These are phyloP conservation scores for Dromococcyx pavoninus DNA, from an alignment of 2,797 vertebrate genomes.

Conservation along the genomic window DNA sequence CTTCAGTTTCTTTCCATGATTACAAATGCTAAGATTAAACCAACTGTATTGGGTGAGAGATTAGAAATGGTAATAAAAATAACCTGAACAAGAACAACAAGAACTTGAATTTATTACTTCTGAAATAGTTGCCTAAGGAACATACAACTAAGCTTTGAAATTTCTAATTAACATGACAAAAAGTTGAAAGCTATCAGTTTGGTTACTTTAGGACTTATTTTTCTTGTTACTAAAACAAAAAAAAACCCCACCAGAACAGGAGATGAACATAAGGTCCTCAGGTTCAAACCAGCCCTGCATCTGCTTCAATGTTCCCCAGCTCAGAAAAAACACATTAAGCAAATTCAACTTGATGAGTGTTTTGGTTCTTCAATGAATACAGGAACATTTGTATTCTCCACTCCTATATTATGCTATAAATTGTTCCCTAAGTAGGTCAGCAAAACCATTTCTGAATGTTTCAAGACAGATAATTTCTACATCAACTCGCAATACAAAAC, in stretches of 20 bases:
- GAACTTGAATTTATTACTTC: conserved; percentile 19
- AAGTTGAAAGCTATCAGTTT: conserved; percentile 45
- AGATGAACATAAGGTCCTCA: conserved; percentile 25
- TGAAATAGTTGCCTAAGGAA: conserved; percentile 40
- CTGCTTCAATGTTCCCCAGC: neutral
- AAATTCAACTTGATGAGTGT: conserved; percentile 35
- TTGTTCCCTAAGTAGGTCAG: conserved; percentile 62
- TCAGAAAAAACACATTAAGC: conserved; percentile 1
- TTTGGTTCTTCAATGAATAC: conserved; percentile 57
- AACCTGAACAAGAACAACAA: conserved; percentile 29
- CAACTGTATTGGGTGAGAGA: conserved; percentile 4
- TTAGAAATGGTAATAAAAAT: conserved; percentile 44
- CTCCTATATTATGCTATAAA: conserved; percentile 54
- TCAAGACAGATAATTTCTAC: conserved; percentile 5
- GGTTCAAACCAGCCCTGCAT: conserved; percentile 40
- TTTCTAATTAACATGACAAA: conserved; percentile 40
- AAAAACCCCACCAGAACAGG: neutral
- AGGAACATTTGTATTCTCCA: conserved; percentile 26
- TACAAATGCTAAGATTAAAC: conserved; percentile 33
- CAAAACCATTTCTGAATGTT: conserved; percentile 20
- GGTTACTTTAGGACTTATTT: conserved; percentile 35
- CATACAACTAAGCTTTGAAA: conserved; percentile 42
- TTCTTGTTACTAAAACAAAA: conserved; percentile 29
- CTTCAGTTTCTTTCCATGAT: neutral
- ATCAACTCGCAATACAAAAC: conserved; percentile 2